Evolutionary conservation across 2,797 vertebrate species (phyloP).

Genomic region (Tangara arthus): DNA sequence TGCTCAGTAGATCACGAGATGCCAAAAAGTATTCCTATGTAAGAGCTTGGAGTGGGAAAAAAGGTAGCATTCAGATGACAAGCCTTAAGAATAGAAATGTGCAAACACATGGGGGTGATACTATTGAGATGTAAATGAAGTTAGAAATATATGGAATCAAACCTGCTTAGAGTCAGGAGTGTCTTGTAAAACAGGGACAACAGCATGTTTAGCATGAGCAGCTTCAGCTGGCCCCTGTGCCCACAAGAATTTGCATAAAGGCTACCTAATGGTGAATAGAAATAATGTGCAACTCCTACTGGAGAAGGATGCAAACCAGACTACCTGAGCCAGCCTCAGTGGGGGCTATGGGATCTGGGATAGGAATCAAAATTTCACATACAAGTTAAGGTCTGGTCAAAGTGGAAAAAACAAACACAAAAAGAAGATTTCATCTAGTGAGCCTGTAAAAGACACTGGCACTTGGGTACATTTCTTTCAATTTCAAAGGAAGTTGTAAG

Average conservation of each 20-base stretch:
- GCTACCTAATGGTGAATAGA: background rate
- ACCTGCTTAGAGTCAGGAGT: constrained; percentile 14
- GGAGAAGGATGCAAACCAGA: background rate
- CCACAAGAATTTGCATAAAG: background rate
- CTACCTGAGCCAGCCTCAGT: background rate
- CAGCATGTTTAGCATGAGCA: background rate
- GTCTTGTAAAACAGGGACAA: constrained; percentile 31
- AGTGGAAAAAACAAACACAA: background rate
- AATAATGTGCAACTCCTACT: background rate
- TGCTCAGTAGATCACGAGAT: constrained; percentile 57
- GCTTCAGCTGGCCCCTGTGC: background rate
- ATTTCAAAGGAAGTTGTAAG: background rate
- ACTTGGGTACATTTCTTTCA: background rate
- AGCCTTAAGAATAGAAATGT: constrained; percentile 47
- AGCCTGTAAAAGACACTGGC: background rate
- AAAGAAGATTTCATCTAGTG: background rate
- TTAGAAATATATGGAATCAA: constrained; percentile 35
- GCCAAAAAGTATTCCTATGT: constrained; percentile 44
- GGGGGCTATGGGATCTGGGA: background rate
- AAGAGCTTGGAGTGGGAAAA: constrained; percentile 49
- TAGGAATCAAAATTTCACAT: background rate
- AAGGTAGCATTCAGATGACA: constrained; percentile 38
- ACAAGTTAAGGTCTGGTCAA: background rate
- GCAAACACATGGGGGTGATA: constrained; percentile 22
- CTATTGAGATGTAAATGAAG: constrained; percentile 70